Evolutionary conservation across 1,140 invertebrate genomes (phyloP), one percentile per base, ranked within the genome.

Genomic region (Parasteatoda tepidariorum): DNA sequence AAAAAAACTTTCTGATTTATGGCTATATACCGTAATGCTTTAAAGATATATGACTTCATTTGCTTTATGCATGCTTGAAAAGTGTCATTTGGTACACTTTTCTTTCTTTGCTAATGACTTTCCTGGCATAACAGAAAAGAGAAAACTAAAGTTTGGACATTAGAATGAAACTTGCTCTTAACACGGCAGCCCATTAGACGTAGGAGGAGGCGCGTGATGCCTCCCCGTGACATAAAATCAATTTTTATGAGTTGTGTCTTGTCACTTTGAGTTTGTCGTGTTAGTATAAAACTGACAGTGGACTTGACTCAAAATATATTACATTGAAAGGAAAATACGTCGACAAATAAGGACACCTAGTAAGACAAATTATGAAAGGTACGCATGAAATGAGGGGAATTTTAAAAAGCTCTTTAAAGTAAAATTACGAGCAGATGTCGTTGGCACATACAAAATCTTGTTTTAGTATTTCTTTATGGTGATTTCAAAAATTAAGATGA

Each of bases 241-340:
- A 74, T 74, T 57, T 57, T 33, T 57, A 74, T 70, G 71, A 59
- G 54, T 30, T 48, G 54, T 74, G 71, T 28, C 71, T 61, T 74
- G 71, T 74, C 71, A 74, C 55, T 22, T 74, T 55, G 54, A 33
- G n/a, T 74, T 74, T 74, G 71, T 74, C 71, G 71, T 48, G 54
- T 57, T 74, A 59, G 55, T 74, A 55, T 61, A 30, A 70, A 70
- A 22, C 38, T 70, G 67, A 11, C 38, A 48, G 24, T 22, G 71
- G 34, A 30, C 26, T 26, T n/a, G 38, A 18, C 38, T 9, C n/a
- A 24, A 38, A 70, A 26, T 22, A 57, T 54, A 73, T 74, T 61
- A 55, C 22, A 55, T n/a, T 33, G 71, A 66, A 66, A 66, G 48
- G 13, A 61, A 55, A 74, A 30, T 48, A 48, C 71, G 34, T 55